Conservation (phyloP, 2,888 invertebrate species). For the Phortica magna region DNA sequence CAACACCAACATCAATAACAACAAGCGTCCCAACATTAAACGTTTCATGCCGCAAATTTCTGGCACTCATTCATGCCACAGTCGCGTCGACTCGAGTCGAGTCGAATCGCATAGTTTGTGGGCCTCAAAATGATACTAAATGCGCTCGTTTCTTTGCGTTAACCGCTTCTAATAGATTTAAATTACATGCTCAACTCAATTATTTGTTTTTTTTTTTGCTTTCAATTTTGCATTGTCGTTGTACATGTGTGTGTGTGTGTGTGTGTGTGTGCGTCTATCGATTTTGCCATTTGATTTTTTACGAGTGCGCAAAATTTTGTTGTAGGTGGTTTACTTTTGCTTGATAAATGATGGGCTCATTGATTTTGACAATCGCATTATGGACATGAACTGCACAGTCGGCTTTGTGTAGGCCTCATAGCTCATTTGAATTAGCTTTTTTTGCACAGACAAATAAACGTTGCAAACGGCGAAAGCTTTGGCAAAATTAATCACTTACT, state of each 20-base stretch:
- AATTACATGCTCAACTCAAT: constrained; percentile 68
- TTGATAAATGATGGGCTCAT: constrained; percentile 34
- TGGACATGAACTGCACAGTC: constrained; percentile 1
- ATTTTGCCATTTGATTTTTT: constrained; percentile 15
- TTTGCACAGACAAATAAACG: neutral
- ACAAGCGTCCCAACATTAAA: constrained; percentile 48
- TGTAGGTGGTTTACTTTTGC: constrained; percentile 30
- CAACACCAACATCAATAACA: constrained; percentile 33
- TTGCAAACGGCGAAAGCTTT: neutral
- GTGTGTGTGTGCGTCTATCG: constrained; percentile 2
- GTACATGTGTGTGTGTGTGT: neutral
- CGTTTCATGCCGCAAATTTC: constrained; percentile 56
- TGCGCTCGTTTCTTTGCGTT: constrained; percentile 22
- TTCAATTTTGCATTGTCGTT: neutral
- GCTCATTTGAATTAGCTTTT: constrained; percentile 9
- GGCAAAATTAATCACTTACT: neutral
- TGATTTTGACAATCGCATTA: constrained; percentile 31
- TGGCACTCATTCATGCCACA: constrained; percentile 38
- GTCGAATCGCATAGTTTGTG: constrained; percentile 57
- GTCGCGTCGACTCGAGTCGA: constrained; percentile 49
- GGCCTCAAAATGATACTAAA: constrained; percentile 52
- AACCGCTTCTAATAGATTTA: constrained; percentile 61
- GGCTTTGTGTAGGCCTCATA: constrained; percentile 12
- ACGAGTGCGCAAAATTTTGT: constrained; percentile 6
- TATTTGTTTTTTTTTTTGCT: constrained; percentile 45